These are phyloP conservation scores for Pteromalus puparum DNA, from an alignment of 1,140 invertebrate genomes.

Conservation along the genomic window DNA sequence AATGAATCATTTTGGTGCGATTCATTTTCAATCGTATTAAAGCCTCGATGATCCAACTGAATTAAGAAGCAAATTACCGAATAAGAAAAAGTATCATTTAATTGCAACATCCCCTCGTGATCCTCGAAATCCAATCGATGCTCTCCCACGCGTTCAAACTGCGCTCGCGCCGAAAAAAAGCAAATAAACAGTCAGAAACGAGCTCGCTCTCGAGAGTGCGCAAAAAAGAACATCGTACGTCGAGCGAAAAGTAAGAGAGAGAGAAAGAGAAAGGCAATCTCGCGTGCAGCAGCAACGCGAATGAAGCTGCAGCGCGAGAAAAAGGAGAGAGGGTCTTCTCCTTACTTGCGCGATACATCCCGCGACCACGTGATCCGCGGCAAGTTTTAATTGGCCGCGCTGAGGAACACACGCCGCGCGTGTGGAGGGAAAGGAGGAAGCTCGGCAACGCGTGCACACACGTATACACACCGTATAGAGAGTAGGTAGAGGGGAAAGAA, in stretches of 20 bases:
- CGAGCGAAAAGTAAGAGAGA: constrained; percentile 32
- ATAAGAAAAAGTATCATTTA: constrained; percentile 33
- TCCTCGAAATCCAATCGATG: constrained; percentile 54
- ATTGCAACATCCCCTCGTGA: constrained; percentile 19
- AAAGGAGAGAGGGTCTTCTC: constrained; percentile 37
- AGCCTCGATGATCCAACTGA: background rate
- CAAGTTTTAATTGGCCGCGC: constrained; percentile 73
- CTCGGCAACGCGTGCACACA: constrained; percentile 53
- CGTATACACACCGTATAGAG: constrained; percentile 41
- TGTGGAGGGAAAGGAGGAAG: constrained; percentile 57
- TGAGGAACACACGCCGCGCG: constrained; percentile 44
- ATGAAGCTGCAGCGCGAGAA: background rate
- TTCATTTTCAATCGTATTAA: background rate
- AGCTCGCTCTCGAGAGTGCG: too few relatives aligned
- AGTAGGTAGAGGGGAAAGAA: constrained; percentile 55
- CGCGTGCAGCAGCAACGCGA: background rate
- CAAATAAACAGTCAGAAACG: constrained; percentile 11
- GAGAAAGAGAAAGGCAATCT: constrained; percentile 34
- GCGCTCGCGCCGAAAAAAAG: constrained; percentile 27
- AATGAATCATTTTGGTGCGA: background rate
- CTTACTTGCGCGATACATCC: constrained; percentile 28
- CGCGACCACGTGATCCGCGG: constrained; percentile 68
- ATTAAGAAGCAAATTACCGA: too few relatives aligned
- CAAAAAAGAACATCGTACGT: background rate
- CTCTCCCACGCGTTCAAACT: constrained; percentile 30